Evolutionary conservation across 2,888 invertebrate genomes (phyloP).

Genomic region (Drosophila subquinaria): DNA sequence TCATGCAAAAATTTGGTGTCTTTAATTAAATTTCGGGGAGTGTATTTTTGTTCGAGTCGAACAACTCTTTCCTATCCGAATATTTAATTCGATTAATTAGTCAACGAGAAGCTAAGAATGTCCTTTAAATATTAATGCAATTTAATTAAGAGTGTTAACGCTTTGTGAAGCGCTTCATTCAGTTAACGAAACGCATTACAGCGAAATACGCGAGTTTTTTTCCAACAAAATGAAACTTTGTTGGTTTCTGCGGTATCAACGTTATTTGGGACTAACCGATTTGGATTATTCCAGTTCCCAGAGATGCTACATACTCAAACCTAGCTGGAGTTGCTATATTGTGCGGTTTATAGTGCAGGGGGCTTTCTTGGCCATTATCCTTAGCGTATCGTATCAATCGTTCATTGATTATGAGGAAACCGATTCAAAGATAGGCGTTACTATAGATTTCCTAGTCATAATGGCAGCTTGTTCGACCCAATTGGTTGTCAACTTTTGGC

Average conservation of each 20-base stretch:
- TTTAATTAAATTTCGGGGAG: no score
- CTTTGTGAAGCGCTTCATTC: background rate
- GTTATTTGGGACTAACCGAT: constrained; percentile 55
- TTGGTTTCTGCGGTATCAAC: constrained; percentile 51
- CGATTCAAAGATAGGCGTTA: constrained; percentile 20
- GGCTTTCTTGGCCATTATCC: constrained; percentile 24
- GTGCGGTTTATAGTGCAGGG: constrained; percentile 15
- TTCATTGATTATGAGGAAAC: constrained; percentile 33
- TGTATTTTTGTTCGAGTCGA: background rate
- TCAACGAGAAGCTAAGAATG: background rate
- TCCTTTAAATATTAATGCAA: constrained; percentile 16
- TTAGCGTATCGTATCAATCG: constrained; percentile 11
- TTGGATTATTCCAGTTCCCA: constrained; percentile 24
- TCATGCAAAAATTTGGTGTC: no score
- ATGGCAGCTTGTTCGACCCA: constrained; percentile 33
- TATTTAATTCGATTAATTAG: no score
- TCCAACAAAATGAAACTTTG: constrained; percentile 34
- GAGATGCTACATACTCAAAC: constrained; percentile 25
- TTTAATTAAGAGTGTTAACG: background rate
- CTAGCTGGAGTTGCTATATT: constrained; percentile 14
- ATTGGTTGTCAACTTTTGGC: constrained; percentile 51
- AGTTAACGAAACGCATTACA: constrained; percentile 16
- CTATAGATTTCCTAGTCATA: constrained; percentile 53
- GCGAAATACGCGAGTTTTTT: background rate
- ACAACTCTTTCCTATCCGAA: no score